Conservation (phyloP, 1,140 invertebrate species). For the Akabosia matsudoensis region DNA sequence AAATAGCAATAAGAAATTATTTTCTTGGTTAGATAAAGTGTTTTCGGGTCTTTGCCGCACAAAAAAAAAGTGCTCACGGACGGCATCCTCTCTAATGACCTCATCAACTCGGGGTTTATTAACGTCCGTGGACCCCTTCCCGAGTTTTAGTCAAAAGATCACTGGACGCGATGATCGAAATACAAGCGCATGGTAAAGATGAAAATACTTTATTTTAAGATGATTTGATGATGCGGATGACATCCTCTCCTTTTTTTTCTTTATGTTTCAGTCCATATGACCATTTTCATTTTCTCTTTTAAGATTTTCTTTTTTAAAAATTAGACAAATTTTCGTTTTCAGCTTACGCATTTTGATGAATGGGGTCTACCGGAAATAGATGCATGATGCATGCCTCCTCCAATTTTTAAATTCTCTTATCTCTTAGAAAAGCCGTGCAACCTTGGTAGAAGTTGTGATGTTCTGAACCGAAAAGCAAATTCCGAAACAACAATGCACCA, state of each 20-base stretch:
- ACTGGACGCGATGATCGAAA: slow-evolving; percentile 20
- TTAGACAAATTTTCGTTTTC: not conserved
- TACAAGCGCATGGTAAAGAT: not conserved
- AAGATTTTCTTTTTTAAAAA: not conserved
- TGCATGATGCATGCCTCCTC: slow-evolving; percentile 7
- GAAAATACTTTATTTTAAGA: not conserved
- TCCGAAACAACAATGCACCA: too few relatives aligned
- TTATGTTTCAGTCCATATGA: not conserved
- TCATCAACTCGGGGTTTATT: slow-evolving; percentile 40
- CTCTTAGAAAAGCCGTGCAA: too few relatives aligned
- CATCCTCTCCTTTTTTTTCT: slow-evolving; percentile 24
- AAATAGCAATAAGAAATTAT: too few relatives aligned
- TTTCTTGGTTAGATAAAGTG: too few relatives aligned
- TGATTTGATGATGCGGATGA: not conserved
- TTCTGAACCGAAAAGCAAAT: too few relatives aligned
- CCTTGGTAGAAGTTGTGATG: too few relatives aligned
- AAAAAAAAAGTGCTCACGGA: slow-evolving; percentile 33
- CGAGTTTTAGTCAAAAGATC: slow-evolving; percentile 29
- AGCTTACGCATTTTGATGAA: not conserved
- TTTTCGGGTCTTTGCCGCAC: slow-evolving; percentile 37
- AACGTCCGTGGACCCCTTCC: slow-evolving; percentile 41
- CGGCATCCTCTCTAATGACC: slow-evolving; percentile 26
- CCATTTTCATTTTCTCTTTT: not conserved
- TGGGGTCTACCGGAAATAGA: not conserved
- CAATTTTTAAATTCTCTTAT: too few relatives aligned